Percentiles rank a stretch among this genome's conserved stretches.
phyloP scores from a whole-genome alignment of 2,797 vertebrate genomes.

The Menidia menidia region DNA sequence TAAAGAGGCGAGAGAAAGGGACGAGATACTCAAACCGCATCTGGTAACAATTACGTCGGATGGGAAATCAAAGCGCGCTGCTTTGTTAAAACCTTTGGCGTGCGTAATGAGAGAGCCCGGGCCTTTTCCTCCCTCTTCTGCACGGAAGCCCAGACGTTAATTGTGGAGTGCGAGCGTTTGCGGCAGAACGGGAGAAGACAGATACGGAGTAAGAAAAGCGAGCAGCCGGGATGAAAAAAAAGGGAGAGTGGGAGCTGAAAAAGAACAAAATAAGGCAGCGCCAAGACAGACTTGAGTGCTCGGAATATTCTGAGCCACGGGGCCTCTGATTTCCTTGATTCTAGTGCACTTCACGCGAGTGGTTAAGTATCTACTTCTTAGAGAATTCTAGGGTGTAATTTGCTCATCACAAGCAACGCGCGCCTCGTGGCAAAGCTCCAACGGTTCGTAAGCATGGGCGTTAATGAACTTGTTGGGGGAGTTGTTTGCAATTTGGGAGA shows the following conservation, averaged over 20 bases:
- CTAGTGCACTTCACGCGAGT: conserved; percentile 75
- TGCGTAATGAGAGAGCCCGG: conserved; percentile 80
- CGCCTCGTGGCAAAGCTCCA: conserved; percentile 54
- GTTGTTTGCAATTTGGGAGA: conserved; percentile 46
- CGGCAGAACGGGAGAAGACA: conserved; percentile 15
- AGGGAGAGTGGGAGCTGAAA: conserved; percentile 32
- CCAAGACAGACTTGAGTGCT: conserved; percentile 45
- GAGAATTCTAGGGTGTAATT: conserved; percentile 75
- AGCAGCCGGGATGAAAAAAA: conserved; percentile 38
- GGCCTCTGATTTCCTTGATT: conserved; percentile 70
- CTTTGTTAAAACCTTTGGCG: conserved; percentile 85
- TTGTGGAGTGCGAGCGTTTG: conserved; percentile 62
- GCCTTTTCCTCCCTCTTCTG: conserved; percentile 62
- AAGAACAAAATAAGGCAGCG: conserved; percentile 51
- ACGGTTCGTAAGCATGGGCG: conserved; percentile 50
- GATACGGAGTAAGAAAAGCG: conserved; percentile 30
- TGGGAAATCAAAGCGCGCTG: conserved; percentile 81
- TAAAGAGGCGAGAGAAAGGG: conserved; percentile 64
- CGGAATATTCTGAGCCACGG: conserved; percentile 50
- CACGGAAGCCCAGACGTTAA: conserved; percentile 71
- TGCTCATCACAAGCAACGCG: conserved; percentile 64
- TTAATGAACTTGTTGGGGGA: conserved; percentile 65
- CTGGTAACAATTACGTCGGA: conserved; percentile 85
- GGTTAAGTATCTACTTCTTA: conserved; percentile 74
- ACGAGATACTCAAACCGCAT: conserved; percentile 84